These are phyloP conservation scores for Vulpes lagopus DNA, from an alignment of 2,113 vertebrate species.

Conservation along the genomic window DNA sequence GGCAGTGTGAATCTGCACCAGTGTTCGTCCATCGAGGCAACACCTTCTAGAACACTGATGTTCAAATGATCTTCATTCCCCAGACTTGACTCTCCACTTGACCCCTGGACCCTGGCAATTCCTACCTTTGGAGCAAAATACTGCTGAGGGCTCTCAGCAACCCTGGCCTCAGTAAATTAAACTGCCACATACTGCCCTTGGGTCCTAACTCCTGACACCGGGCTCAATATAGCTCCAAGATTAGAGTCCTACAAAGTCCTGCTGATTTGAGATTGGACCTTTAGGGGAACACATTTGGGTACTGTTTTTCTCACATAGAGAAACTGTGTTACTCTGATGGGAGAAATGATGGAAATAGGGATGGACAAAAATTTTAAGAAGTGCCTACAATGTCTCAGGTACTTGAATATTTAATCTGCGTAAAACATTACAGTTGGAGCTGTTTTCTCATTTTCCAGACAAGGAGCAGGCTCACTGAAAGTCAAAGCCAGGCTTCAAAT, in stretches of 20 bases:
- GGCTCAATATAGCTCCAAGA: not conserved
- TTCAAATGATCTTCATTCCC: not conserved
- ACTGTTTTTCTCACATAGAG: not conserved
- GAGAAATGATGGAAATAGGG: not conserved
- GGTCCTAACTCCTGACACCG: not conserved
- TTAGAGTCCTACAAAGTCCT: not conserved
- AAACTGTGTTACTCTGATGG: not conserved
- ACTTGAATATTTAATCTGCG: not conserved
- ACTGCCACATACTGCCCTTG: not conserved
- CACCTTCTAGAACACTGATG: not conserved
- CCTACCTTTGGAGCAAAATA: not conserved
- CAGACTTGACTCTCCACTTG: not conserved
- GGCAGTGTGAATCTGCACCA: fast-evolving
- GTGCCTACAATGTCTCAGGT: not conserved
- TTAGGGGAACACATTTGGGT: not conserved
- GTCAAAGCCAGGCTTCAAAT: slow-evolving; percentile 5
- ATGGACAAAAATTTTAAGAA: not conserved
- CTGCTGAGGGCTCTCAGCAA: not conserved
- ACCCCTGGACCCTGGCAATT: not conserved
- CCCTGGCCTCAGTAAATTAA: not conserved
- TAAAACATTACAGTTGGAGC: not conserved
- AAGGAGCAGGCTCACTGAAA: not conserved
- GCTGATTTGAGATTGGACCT: not conserved
- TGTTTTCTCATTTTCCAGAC: not conserved
- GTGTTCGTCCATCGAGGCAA: fast-evolving